A percentile compares a stretch with the other conserved stretches of the same genome.
Conservation (phyloP, 64 coral and sea anemone species). For the Porites australiensis region DNA sequence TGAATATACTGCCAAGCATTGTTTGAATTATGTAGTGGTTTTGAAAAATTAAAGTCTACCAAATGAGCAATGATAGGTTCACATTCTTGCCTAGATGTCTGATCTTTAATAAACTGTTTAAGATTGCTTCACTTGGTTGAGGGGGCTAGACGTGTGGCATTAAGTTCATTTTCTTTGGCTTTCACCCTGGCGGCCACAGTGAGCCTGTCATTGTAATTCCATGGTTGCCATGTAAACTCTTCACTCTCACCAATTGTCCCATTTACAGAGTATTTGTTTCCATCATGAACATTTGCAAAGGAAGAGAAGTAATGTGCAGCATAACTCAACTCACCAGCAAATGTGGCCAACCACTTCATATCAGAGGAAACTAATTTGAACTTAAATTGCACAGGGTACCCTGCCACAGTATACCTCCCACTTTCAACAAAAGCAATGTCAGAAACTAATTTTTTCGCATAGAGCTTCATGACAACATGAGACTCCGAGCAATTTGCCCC, state of each 20-base stretch:
- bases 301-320: conserved; percentile 44
- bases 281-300: conserved; percentile 51
- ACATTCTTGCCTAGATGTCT: conserved; percentile 61
- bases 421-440: conserved; percentile 2
- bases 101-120: conserved; percentile 22
- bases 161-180: background rate
- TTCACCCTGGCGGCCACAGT: conserved; percentile 32
- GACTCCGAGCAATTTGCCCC: conserved; percentile 22
- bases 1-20: conserved; percentile 60
- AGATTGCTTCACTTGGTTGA: conserved; percentile 40
- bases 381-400: conserved; percentile 2
- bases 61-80: conserved; percentile 43
- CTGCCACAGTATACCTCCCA: conserved; percentile 11
- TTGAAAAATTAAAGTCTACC: conserved; percentile 59
- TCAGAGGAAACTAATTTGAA: conserved; percentile 45
- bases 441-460: conserved; percentile 16
- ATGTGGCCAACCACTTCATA: conserved; percentile 49
- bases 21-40: conserved; percentile 57
- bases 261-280: background rate
- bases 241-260: background rate
- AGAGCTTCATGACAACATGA: conserved; percentile 33
- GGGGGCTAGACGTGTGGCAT: background rate
- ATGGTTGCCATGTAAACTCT: background rate
- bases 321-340: conserved; percentile 37
- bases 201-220: background rate